Evolutionary conservation across 1,140 invertebrate species (phyloP).

Genomic region (Pissodes strobi): DNA sequence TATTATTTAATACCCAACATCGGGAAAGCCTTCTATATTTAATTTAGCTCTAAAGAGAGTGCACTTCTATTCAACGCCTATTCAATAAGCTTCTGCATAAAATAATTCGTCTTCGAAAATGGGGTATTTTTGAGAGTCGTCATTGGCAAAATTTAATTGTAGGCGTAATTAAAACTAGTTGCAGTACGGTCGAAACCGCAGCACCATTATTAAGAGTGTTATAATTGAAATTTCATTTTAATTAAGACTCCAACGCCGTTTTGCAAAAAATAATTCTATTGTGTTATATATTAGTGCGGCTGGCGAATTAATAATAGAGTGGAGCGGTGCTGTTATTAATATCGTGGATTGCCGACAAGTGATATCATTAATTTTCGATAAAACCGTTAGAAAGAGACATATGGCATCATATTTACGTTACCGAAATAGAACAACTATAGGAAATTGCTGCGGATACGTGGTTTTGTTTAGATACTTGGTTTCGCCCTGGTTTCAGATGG

Average conservation of each 20-base stretch:
- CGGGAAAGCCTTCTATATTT: no score
- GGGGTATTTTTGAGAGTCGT: conserved; percentile 7
- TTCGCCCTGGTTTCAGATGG: no score
- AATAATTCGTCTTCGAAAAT: background rate
- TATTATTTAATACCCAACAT: no score
- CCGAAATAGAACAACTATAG: no score
- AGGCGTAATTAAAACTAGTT: conserved; percentile 16
- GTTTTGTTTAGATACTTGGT: no score
- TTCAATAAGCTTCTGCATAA: conserved; percentile 11
- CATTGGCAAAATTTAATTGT: conserved; percentile 22
- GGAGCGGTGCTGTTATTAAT: background rate
- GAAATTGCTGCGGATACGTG: no score
- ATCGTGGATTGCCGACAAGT: no score
- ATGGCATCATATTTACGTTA: no score
- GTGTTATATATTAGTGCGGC: background rate
- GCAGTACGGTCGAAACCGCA: background rate
- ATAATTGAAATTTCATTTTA: conserved; percentile 17
- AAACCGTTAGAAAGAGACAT: background rate
- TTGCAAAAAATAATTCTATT: conserved; percentile 3
- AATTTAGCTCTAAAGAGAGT: no score
- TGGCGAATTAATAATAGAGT: background rate
- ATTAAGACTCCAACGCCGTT: conserved; percentile 3
- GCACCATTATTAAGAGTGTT: conserved; percentile 9
- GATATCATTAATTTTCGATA: background rate
- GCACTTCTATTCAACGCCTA: background rate